phyloP scores from a whole-genome alignment of 2,113 vertebrate genomes.

The Hydropotes inermis region DNA sequence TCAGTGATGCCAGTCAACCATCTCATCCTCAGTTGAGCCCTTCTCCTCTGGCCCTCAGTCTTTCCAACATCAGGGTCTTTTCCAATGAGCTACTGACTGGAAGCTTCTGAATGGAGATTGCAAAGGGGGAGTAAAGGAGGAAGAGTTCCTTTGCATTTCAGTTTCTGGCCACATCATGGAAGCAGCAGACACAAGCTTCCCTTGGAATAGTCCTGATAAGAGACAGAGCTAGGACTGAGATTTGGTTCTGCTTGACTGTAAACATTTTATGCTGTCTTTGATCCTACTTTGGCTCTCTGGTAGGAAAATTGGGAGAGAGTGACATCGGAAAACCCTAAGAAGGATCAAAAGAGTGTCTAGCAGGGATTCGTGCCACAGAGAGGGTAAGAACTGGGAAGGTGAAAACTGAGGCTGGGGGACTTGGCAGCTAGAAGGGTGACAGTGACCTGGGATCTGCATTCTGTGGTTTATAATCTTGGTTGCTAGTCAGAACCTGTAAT shows the following conservation, averaged over 20 bases:
- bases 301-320: background rate
- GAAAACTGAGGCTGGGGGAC: background rate
- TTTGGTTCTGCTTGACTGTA: background rate
- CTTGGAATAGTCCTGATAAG: background rate
- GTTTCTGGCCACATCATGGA: background rate
- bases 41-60: background rate
- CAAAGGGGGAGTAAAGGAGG: background rate
- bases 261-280: background rate
- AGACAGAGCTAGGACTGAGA: background rate
- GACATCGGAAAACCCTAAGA: background rate
- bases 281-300: background rate
- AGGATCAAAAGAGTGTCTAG: background rate
- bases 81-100: background rate
- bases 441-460: background rate
- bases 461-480: background rate
- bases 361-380: fast-evolving
- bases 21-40: background rate
- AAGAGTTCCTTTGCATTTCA: background rate
- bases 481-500: background rate
- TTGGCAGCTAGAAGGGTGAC: background rate
- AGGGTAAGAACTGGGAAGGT: background rate
- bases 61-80: background rate
- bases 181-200: background rate
- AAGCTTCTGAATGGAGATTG: background rate
- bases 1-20: background rate